Percentiles rank a stretch among this genome's conserved stretches.
Conservation (phyloP, 2,113 vertebrate genomes). For the Sigmodon hispidus region DNA sequence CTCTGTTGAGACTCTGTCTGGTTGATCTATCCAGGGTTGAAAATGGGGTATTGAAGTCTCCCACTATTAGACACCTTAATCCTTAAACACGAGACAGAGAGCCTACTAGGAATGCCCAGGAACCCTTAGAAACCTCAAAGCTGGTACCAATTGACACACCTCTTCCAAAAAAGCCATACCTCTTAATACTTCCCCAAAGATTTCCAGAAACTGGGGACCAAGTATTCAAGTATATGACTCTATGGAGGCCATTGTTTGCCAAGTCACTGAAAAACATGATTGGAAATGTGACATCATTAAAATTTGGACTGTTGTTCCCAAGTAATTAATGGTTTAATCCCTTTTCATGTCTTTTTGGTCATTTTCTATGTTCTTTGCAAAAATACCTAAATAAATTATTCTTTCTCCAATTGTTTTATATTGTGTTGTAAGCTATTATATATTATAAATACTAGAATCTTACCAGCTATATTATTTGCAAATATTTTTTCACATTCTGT, state of each 20-base stretch:
- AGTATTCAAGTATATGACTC: background rate
- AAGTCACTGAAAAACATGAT: background rate
- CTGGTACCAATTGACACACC: background rate
- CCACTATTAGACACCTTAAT: too few species aligned
- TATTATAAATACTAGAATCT: background rate
- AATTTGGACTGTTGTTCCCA: background rate
- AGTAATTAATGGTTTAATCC: background rate
- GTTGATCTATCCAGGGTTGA: too few species aligned
- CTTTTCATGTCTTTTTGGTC: background rate
- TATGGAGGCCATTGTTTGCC: background rate
- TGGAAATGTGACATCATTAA: background rate
- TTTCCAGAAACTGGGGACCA: background rate
- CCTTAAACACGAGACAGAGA: background rate
- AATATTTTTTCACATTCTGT: background rate
- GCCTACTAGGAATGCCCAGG: background rate
- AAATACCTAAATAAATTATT: background rate
- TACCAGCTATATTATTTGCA: background rate
- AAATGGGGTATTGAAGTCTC: too few species aligned
- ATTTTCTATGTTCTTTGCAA: background rate
- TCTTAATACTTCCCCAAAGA: background rate
- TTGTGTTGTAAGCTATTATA: background rate
- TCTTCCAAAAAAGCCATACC: background rate
- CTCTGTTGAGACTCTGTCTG: too few species aligned
- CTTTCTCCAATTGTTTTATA: background rate
- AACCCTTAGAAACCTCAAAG: background rate